Conservation (phyloP, 2,113 vertebrate genomes). For the Uropsilus gracilis region DNA sequence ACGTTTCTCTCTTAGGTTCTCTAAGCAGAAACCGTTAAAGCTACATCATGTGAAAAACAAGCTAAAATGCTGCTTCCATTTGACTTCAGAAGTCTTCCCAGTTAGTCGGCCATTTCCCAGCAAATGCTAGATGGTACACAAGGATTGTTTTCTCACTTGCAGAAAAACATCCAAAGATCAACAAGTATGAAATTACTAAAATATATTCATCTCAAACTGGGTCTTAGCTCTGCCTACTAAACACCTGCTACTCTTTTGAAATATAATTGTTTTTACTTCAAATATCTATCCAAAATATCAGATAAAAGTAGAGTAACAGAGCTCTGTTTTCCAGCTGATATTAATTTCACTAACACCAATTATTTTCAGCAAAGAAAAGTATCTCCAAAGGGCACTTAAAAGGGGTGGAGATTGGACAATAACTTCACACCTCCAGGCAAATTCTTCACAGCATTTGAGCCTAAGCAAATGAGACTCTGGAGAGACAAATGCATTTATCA, state of each 20-base stretch:
- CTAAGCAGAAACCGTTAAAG: background rate
- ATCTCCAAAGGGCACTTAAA: conserved; percentile 57
- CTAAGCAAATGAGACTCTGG: conserved; percentile 32
- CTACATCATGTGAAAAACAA: background rate
- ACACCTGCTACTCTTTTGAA: conserved; percentile 1
- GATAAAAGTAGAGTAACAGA: background rate
- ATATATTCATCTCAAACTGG: background rate
- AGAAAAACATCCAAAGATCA: background rate
- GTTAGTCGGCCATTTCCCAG: background rate
- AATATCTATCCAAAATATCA: background rate
- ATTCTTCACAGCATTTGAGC: background rate
- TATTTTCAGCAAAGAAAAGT: conserved; percentile 40
- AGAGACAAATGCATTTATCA: conserved; percentile 38
- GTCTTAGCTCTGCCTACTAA: background rate
- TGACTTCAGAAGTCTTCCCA: background rate
- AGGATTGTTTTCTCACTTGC: background rate
- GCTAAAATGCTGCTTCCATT: background rate
- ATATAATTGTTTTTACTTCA: background rate
- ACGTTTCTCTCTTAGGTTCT: background rate
- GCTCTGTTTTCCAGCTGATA: conserved; percentile 14
- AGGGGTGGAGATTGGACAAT: background rate
- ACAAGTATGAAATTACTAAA: background rate
- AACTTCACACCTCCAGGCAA: conserved; percentile 5
- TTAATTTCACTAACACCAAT: conserved; percentile 12
- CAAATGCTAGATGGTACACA: background rate